A percentile compares a stretch with the other conserved stretches of the same genome.
These are phyloP conservation scores for Bubo scandiacus DNA, from an alignment of 2,113 vertebrate species.

Conservation along the genomic window DNA sequence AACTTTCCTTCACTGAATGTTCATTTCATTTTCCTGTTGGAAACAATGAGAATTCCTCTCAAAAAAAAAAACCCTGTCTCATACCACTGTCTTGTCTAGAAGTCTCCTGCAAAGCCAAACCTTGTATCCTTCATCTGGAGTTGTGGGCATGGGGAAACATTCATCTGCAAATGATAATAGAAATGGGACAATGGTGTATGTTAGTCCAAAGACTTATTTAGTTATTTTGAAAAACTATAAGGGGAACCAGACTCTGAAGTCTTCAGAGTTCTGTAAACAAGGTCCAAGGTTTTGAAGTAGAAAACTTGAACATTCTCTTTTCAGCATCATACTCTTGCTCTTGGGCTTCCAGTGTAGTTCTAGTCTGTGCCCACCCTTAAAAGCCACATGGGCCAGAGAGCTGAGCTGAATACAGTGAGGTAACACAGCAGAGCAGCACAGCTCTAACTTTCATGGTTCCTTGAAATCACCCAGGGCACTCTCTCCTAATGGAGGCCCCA, in stretches of 20 bases:
- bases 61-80: not conserved
- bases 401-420: accelerated
- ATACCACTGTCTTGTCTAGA: not conserved
- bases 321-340: not conserved
- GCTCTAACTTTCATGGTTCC: not conserved
- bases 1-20: not conserved
- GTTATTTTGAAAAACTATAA: not conserved
- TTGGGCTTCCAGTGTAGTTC: not conserved
- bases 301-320: not conserved
- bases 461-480: not conserved
- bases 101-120: not conserved
- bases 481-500: accelerated
- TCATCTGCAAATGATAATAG: not conserved
- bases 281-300: not conserved
- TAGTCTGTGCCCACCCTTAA: accelerated
- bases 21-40: conserved; percentile 17
- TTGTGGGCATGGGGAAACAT: not conserved
- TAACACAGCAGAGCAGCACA: accelerated
- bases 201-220: not conserved
- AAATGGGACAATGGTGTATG: accelerated
- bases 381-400: accelerated
- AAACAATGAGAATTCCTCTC: not conserved
- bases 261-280: not conserved
- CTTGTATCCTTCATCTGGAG: accelerated
- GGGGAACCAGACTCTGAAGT: not conserved